phyloP scores from a whole-genome alignment of 2,113 vertebrate genomes.

The Epinephelus fuscoguttatus region DNA sequence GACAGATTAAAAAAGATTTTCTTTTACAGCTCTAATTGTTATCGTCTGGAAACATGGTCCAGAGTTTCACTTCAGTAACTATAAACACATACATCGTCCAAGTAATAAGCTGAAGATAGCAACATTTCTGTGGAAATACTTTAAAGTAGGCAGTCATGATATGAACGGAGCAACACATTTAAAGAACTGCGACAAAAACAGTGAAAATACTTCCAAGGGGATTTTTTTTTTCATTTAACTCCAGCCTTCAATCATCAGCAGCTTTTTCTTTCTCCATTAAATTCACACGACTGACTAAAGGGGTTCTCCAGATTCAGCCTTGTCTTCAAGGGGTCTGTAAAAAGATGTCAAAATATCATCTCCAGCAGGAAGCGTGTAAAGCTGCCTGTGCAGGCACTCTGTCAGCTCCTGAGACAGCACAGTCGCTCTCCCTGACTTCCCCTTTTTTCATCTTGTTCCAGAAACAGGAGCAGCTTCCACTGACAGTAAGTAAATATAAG shows the following conservation, averaged over 20 bases:
- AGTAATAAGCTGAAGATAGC: constrained; percentile 11
- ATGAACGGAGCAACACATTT: constrained; percentile 1
- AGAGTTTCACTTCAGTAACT: constrained; percentile 12
- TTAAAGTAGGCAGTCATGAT: constrained; percentile 36
- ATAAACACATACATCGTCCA: constrained; percentile 9
- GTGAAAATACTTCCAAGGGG: constrained; percentile 17
- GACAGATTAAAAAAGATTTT: constrained; percentile 24
- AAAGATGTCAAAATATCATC: constrained; percentile 71
- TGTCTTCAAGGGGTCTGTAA: constrained; percentile 60
- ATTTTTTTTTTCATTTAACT: constrained; percentile 35
- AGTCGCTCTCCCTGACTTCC: constrained; percentile 48
- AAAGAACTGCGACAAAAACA: constrained; percentile 23
- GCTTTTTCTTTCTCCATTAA: constrained; percentile 27
- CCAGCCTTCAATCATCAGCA: constrained; percentile 38
- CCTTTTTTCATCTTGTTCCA: constrained; percentile 53
- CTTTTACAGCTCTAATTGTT: constrained; percentile 46
- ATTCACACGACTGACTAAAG: constrained; percentile 58
- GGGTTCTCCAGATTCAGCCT: constrained; percentile 50
- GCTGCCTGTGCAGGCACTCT: constrained; percentile 52
- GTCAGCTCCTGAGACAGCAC: constrained; percentile 56
- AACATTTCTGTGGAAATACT: constrained; percentile 17
- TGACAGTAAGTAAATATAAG: constrained; percentile 77
- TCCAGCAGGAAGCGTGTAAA: constrained; percentile 60
- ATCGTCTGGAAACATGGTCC: background rate
- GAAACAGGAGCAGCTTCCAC: constrained; percentile 57